Evolutionary conservation across 2,888 invertebrate genomes (phyloP).

Genomic region (Noctuana brunneofusca): DNA sequence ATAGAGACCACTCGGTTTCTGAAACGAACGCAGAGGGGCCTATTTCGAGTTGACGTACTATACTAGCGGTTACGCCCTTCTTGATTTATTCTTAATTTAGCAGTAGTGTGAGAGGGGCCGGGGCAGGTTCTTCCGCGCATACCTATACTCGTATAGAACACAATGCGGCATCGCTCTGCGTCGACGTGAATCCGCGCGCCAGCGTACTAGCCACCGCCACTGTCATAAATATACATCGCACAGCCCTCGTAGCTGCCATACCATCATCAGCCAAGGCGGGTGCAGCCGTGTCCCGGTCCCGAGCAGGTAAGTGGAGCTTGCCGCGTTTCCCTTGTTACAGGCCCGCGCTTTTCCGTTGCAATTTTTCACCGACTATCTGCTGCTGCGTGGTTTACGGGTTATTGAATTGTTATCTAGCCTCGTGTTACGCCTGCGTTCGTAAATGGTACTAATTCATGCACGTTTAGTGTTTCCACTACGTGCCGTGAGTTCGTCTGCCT

Average conservation of each 20-base stretch:
- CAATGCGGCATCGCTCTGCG: constrained; percentile 74
- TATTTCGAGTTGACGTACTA: constrained; percentile 37
- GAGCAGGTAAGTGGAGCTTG: constrained; percentile 66
- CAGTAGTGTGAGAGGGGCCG: constrained; percentile 44
- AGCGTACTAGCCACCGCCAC: constrained; percentile 58
- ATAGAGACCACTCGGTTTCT: constrained; percentile 41
- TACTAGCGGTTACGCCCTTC: constrained; percentile 46
- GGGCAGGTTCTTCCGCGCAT: constrained; percentile 51
- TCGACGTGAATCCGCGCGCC: constrained; percentile 68
- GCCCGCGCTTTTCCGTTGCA: constrained; percentile 41
- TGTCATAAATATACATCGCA: constrained; percentile 62
- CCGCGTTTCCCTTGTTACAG: constrained; percentile 45
- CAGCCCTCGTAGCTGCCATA: constrained; percentile 48
- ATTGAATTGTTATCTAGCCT: constrained; percentile 51
- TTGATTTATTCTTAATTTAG: constrained; percentile 38
- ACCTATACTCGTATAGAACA: constrained; percentile 64
- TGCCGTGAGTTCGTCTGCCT: constrained; percentile 1
- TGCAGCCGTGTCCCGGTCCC: constrained; percentile 40
- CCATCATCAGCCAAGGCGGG: constrained; percentile 46
- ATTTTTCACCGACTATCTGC: constrained; percentile 42
- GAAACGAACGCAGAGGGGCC: constrained; percentile 41
- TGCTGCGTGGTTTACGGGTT: constrained; percentile 55
- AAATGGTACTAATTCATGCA: constrained; percentile 22
- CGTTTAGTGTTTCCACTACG: constrained; percentile 24
- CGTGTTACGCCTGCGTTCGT: constrained; percentile 39